These are phyloP conservation scores for Antigone vipio DNA, from an alignment of 2,113 vertebrate genomes.

Conservation along the genomic window DNA sequence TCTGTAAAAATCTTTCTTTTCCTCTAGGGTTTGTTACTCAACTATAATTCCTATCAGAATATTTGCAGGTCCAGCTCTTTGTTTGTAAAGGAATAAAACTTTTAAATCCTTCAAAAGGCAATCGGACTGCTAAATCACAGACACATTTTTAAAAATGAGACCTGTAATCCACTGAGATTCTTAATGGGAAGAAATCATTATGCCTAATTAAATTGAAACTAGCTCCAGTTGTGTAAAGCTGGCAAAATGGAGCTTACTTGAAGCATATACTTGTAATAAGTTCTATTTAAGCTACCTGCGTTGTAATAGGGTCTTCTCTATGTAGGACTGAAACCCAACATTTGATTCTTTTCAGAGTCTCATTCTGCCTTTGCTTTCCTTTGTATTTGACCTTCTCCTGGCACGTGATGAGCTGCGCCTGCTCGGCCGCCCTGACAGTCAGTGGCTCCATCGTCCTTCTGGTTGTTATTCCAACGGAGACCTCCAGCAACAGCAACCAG, in stretches of 20 bases:
- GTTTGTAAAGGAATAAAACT: not conserved
- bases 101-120: conserved; percentile 24
- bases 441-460: not conserved
- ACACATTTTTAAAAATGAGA: conserved; percentile 29
- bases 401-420: not conserved
- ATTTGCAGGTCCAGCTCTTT: not conserved
- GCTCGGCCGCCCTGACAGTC: not conserved
- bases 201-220: conserved; percentile 31
- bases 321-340: not conserved
- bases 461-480: not conserved
- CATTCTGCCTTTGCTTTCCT: not conserved
- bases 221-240: not conserved
- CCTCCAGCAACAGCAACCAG: not conserved
- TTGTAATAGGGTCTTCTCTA: not conserved
- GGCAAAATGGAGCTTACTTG: not conserved
- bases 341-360: not conserved
- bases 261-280: not conserved
- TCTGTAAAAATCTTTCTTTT: not conserved
- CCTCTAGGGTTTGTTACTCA: not conserved
- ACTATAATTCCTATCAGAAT: not conserved
- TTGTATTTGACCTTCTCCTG: not conserved
- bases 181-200: conserved; percentile 56
- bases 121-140: not conserved
- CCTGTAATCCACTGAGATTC: conserved; percentile 22
- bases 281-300: not conserved